phyloP scores from a whole-genome alignment of 2,113 vertebrate genomes.

The Myiagra hebetior region DNA sequence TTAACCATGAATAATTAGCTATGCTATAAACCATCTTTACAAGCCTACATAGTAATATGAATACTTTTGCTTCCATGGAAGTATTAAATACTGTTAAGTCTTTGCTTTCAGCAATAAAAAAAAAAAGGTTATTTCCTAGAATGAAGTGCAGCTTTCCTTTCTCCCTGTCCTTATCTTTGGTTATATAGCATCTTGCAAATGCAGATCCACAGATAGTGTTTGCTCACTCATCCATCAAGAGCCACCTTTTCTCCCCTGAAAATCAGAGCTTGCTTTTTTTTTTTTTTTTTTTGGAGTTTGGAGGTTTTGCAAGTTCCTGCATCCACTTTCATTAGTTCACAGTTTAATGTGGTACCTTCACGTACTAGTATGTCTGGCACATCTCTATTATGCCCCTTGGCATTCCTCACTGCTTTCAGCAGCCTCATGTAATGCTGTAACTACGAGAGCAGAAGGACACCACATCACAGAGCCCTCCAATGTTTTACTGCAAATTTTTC shows the following conservation, averaged over 20 bases:
- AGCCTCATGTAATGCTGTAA: neutral
- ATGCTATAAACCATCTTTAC: neutral
- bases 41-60: neutral
- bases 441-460: neutral
- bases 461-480: neutral
- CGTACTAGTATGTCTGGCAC: neutral
- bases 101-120: neutral
- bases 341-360: neutral
- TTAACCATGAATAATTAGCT: neutral
- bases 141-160: neutral
- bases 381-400: neutral
- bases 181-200: neutral
- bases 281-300: neutral
- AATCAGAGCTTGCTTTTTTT: neutral
- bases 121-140: neutral
- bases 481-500: neutral
- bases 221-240: neutral
- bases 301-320: neutral
- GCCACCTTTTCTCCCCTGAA: rapidly evolving
- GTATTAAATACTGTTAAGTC: neutral
- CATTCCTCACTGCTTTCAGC: neutral
- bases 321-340: neutral
- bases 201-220: neutral
- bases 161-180: neutral
- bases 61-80: neutral